Conservation (phyloP, 2,888 invertebrate genomes). For the Ellobium chinense region DNA sequence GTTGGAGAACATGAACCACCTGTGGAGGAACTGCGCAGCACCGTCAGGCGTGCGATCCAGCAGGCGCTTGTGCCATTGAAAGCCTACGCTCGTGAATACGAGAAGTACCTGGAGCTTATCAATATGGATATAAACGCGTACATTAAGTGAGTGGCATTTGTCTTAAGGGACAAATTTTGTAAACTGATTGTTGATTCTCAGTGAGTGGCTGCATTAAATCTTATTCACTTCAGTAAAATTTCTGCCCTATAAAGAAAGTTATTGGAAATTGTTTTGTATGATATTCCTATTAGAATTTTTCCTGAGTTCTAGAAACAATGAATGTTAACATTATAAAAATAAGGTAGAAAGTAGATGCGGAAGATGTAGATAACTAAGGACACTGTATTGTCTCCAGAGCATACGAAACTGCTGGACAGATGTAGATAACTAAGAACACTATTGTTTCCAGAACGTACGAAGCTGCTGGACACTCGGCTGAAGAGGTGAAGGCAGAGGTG, state of each 20-base stretch:
- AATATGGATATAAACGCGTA: constrained; percentile 84
- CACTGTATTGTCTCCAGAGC: no score
- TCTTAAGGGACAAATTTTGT: no score
- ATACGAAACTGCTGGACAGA: no score
- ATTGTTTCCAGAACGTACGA: constrained; percentile 80
- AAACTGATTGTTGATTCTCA: no score
- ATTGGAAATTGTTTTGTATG: no score
- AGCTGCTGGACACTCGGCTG: constrained; percentile 84
- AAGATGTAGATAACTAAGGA: not conserved
- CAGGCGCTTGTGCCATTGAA: constrained; percentile 86
- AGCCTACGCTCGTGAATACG: constrained; percentile 87
- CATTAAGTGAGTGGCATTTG: constrained; percentile 87
- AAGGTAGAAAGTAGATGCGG: not conserved
- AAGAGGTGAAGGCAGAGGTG: constrained; percentile 87
- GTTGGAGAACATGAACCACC: constrained; percentile 84
- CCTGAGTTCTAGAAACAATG: no score
- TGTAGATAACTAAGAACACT: no score
- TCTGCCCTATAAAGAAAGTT: no score
- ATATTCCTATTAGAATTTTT: no score
- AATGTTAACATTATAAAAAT: not conserved
- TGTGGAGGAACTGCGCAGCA: constrained; percentile 83
- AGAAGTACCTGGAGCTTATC: constrained; percentile 84
- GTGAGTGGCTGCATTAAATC: no score
- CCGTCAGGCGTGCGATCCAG: constrained; percentile 83
- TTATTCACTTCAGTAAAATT: no score